Percentiles rank a stretch among this genome's conserved stretches.
These are phyloP conservation scores for Cepaea nemoralis DNA, from an alignment of 1,140 invertebrate species.

Conservation along the genomic window DNA sequence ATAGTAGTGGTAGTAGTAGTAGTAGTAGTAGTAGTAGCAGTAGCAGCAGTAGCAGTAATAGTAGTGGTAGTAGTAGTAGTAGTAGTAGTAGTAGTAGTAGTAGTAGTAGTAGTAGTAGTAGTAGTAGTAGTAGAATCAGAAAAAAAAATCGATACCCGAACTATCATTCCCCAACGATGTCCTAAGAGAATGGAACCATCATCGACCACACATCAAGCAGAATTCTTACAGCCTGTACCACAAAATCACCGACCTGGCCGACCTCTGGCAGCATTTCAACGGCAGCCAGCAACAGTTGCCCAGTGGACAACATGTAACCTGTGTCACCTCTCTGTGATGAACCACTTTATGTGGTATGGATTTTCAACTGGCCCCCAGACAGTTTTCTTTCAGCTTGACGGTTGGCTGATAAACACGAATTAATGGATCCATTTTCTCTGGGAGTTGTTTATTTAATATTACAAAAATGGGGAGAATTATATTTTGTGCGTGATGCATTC, in stretches of 20 bases:
- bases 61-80: constrained; percentile 10
- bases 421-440: background rate
- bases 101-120: constrained; percentile 10
- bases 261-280: too few species aligned
- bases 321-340: background rate
- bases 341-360: background rate
- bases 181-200: too few species aligned
- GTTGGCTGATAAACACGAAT: background rate
- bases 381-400: background rate
- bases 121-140: too few species aligned
- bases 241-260: too few species aligned
- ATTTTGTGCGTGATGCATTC: background rate
- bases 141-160: too few species aligned
- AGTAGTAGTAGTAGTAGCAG: background rate
- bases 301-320: background rate
- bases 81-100: constrained; percentile 10
- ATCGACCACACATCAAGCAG: background rate
- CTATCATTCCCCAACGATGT: too few species aligned
- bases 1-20: constrained; percentile 6
- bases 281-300: too few species aligned
- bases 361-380: background rate
- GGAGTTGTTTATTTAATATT: background rate
- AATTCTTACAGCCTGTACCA: background rate
- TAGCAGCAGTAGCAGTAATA: constrained; percentile 14
- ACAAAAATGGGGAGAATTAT: background rate